Percentiles rank a stretch among this genome's conserved stretches.
These are phyloP conservation scores for Geotrypetes seraphini DNA, from an alignment of 2,797 vertebrate species.

Conservation along the genomic window DNA sequence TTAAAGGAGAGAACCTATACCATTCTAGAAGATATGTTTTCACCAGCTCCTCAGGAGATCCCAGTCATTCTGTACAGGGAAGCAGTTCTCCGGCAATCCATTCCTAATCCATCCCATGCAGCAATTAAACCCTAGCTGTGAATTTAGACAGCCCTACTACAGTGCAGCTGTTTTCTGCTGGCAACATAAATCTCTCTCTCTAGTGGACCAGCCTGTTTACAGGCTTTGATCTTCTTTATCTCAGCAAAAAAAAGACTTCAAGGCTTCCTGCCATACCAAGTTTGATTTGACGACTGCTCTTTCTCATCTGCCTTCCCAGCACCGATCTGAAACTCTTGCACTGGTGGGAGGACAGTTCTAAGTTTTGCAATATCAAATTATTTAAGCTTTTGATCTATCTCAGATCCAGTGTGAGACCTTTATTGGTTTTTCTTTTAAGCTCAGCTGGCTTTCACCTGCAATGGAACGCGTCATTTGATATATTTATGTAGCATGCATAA, in stretches of 20 bases:
- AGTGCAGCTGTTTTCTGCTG: slow-evolving; percentile 32
- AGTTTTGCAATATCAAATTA: too few species aligned
- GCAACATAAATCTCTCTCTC: slow-evolving; percentile 34
- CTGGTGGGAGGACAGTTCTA: too few species aligned
- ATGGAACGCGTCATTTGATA: too few species aligned
- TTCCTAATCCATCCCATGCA: slow-evolving; percentile 28
- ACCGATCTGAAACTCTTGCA: slow-evolving; percentile 29
- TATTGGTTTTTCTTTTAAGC: too few species aligned
- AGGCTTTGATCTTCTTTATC: slow-evolving; percentile 49
- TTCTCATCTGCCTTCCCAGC: slow-evolving; percentile 28
- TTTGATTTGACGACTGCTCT: slow-evolving; percentile 17
- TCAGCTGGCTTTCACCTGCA: too few species aligned
- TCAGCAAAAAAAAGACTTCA: slow-evolving; percentile 29
- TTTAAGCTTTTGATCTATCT: too few species aligned
- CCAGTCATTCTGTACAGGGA: not conserved
- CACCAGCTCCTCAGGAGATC: not conserved
- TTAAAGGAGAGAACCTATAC: too few species aligned
- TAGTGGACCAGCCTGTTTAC: slow-evolving; percentile 42
- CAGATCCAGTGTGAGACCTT: too few species aligned
- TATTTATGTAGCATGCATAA: too few species aligned
- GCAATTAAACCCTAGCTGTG: slow-evolving; percentile 38
- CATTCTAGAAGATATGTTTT: too few species aligned
- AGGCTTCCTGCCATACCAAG: slow-evolving; percentile 29
- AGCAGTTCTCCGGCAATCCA: slow-evolving; percentile 4
- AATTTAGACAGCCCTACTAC: slow-evolving; percentile 27